These are phyloP conservation scores for Tetrapedia diversipes DNA, from an alignment of 2,888 invertebrate species.

Conservation along the genomic window DNA sequence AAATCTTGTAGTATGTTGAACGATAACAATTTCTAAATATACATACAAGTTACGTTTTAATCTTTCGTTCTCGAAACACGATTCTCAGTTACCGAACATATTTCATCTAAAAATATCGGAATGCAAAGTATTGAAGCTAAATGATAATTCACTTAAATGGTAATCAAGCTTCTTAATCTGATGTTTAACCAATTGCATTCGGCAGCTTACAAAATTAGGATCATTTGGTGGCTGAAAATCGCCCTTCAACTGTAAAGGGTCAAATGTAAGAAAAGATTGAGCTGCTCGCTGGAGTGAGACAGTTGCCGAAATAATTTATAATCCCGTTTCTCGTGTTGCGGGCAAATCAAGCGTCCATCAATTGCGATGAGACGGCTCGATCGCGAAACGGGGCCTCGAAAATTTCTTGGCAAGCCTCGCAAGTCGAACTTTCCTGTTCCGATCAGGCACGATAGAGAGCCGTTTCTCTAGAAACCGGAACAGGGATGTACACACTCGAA, in stretches of 20 bases:
- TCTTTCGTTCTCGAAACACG: not conserved
- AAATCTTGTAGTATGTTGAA: not conserved
- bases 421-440: slow-evolving; percentile 46
- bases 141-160: no score
- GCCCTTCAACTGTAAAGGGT: no score
- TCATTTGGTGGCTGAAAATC: no score
- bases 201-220: no score
- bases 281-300: not conserved
- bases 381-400: slow-evolving; percentile 60
- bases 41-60: not conserved
- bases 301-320: slow-evolving; percentile 27
- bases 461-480: slow-evolving; percentile 37
- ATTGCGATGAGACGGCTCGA: slow-evolving; percentile 42
- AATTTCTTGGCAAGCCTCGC: slow-evolving; percentile 67
- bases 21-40: not conserved
- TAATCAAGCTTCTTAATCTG: no score
- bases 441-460: slow-evolving; percentile 53
- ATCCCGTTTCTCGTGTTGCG: slow-evolving; percentile 37
- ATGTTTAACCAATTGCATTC: no score
- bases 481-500: slow-evolving; percentile 47
- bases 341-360: slow-evolving; percentile 53
- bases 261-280: no score
- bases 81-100: no score
- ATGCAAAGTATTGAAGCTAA: no score
- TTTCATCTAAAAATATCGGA: no score